These are phyloP conservation scores for Helicoverpa zea DNA, from an alignment of 1,140 invertebrate genomes.

Conservation along the genomic window DNA sequence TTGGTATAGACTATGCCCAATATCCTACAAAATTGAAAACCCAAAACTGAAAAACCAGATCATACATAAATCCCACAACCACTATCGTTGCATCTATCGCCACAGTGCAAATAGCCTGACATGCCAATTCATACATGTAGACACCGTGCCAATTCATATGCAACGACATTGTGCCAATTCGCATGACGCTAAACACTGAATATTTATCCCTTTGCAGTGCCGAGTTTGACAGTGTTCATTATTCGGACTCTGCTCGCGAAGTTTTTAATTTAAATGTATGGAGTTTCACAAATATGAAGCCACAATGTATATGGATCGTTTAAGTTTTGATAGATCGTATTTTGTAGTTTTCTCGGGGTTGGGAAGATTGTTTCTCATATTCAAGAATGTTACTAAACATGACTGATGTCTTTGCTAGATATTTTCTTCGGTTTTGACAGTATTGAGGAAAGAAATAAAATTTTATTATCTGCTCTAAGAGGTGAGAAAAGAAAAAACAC, in stretches of 20 bases:
- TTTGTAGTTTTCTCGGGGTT: no score
- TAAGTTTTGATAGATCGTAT: not conserved
- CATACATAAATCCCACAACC: no score
- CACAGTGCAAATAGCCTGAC: conserved; percentile 3
- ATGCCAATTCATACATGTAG: not conserved
- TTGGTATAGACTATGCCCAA: no score
- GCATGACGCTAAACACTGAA: conserved; percentile 52
- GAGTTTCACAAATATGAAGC: not conserved
- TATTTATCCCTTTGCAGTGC: conserved; percentile 49
- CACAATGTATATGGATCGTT: not conserved
- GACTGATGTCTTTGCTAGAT: no score
- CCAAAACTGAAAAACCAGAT: no score
- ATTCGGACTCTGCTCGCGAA: conserved; percentile 49
- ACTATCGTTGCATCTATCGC: not conserved
- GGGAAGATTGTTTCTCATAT: no score
- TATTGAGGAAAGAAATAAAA: no score
- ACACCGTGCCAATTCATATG: not conserved
- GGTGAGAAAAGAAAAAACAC: no score
- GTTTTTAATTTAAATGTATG: conserved; percentile 60
- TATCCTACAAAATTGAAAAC: no score
- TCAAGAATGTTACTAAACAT: no score
- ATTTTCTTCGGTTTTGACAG: no score
- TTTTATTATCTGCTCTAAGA: no score
- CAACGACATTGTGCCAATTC: conserved; percentile 36
- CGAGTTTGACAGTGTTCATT: conserved; percentile 57